Conservation (phyloP, 2,888 invertebrate species). For the Sinopyrophorus schimmeli region DNA sequence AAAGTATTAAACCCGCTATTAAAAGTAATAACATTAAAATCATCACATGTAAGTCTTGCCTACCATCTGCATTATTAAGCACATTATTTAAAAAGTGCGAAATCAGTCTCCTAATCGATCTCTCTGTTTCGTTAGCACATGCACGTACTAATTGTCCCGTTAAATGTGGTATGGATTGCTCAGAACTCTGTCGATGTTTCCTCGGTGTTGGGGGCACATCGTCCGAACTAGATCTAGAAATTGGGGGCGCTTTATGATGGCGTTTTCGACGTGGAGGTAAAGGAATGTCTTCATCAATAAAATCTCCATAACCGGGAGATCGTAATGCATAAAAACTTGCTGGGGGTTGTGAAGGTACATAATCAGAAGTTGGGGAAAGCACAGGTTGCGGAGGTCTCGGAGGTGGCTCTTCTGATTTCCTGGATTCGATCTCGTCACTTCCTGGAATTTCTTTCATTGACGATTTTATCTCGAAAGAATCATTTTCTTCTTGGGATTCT, state of each 20-base stretch:
- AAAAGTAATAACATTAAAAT: conserved; percentile 78
- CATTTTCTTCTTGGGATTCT: no score
- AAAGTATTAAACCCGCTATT: conserved; percentile 75
- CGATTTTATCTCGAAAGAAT: no score
- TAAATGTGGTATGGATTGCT: conserved; percentile 70
- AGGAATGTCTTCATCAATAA: conserved; percentile 50
- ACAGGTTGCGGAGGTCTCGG: conserved; percentile 53
- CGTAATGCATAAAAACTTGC: conserved; percentile 51
- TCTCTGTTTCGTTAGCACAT: conserved; percentile 66
- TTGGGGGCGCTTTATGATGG: conserved; percentile 42
- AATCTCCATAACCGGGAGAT: conserved; percentile 48
- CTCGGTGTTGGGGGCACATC: conserved; percentile 36
- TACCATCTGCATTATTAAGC: conserved; percentile 66
- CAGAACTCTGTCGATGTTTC: conserved; percentile 54
- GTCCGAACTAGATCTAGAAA: conserved; percentile 47
- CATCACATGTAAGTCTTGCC: conserved; percentile 75
- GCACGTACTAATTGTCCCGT: conserved; percentile 72
- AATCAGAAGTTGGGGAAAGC: conserved; percentile 33
- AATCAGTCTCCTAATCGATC: conserved; percentile 71
- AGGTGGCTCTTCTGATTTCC: conserved; percentile 49
- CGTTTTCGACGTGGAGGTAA: conserved; percentile 58
- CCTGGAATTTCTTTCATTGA: no score
- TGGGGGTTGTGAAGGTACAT: conserved; percentile 53
- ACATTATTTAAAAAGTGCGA: conserved; percentile 64
- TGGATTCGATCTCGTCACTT: no score